Base-by-base conservation (phyloP, 2,888 invertebrate species). In the Mythimna albipuncta region DNA sequence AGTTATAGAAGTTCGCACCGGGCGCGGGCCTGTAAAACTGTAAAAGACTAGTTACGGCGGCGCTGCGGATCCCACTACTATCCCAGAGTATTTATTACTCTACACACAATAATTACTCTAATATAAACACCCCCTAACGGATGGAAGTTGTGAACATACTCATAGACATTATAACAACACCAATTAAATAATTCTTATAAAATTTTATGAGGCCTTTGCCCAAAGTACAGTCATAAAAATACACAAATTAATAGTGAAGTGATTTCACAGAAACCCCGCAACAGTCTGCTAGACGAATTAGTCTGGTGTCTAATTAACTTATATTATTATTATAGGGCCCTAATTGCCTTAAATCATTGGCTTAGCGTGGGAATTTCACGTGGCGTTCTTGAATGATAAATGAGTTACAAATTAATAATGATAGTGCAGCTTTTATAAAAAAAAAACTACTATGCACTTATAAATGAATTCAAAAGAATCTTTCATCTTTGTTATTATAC, bases 181-280 rank as follows among this genome's bases (percentile, higher is more conserved):
- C 10, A 68, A 74, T 84, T 72, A 75, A 9, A 52, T 72, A 54
- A 52, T 81, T n/a, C n/a, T n/a, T 77, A 79, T 58, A 35, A 76
- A 72, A 75, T 63, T 76, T 76, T 76, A 85, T 73, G 77, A 74
- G 85, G 59, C 72, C 72, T 67, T 77, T 64, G 80, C 55, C 73
- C 73, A 77, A 80, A 72, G 21, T 26, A 38, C 16, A 10, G 26
- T 52, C 50, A 63, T 69, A 71, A 80, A 69, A 62, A 64, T 54
- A 21, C 35, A 54, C 19, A 68, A 58, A 58, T 59, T 72, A 68
- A 72, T 69, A 72, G 32, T 47, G 11, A 11, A 41, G 35, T 66
- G 35, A 64, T 77, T 67, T 63, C 61, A 55, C 26, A 41, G 26
- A 69, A 75, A 44, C 41, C 44, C 32, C 35, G 35, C 35, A 44